Conservation (phyloP, 2,888 invertebrate genomes). For the Apoda limacodes region DNA sequence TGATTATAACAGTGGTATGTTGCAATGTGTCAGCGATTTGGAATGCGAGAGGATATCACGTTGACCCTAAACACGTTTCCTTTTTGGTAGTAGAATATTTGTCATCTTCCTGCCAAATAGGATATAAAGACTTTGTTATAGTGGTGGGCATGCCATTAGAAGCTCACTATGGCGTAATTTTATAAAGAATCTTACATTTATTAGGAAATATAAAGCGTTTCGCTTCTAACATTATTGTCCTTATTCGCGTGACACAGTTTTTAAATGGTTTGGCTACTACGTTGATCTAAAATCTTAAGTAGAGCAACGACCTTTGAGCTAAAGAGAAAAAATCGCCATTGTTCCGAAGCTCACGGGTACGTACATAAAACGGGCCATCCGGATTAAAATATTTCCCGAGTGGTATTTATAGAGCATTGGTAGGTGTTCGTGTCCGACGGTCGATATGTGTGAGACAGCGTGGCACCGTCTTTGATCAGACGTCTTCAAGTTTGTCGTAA, state of each 20-base stretch:
- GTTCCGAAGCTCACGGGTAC: constrained; percentile 50
- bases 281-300: constrained; percentile 31
- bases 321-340: constrained; percentile 40
- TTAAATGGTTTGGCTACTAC: too few species aligned
- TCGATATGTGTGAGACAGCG: constrained; percentile 63
- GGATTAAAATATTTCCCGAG: constrained; percentile 66
- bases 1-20: constrained; percentile 36
- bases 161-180: too few species aligned
- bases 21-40: constrained; percentile 50
- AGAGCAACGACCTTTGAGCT: constrained; percentile 37
- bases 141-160: neutral
- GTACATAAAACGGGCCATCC: constrained; percentile 62
- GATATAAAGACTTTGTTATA: too few species aligned
- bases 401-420: constrained; percentile 62
- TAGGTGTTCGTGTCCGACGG: constrained; percentile 57
- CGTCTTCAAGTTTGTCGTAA: constrained; percentile 47
- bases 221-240: too few species aligned
- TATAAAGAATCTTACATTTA: neutral
- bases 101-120: constrained; percentile 45
- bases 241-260: too few species aligned
- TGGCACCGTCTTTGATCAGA: constrained; percentile 62
- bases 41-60: constrained; percentile 62
- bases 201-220: neutral
- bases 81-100: constrained; percentile 43
- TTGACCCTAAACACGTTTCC: constrained; percentile 55